These are phyloP conservation scores for Rugalucina vietnamica DNA, from an alignment of 2,888 invertebrate species.

Conservation along the genomic window DNA sequence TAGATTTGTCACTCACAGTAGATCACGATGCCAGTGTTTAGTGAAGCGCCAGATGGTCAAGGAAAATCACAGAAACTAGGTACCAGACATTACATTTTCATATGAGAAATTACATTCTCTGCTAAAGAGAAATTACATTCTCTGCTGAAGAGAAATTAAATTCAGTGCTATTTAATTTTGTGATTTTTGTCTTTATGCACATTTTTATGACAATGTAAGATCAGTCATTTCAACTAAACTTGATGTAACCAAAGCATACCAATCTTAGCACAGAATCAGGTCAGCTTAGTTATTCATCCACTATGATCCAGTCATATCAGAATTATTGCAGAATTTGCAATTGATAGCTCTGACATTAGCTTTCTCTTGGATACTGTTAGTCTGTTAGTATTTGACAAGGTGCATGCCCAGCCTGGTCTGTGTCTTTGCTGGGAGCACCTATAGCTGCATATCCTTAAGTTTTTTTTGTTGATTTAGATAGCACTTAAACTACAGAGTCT, in stretches of 20 bases:
- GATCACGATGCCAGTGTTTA: slow-evolving; percentile 56
- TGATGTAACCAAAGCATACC: not conserved
- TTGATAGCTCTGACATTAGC: too few species aligned
- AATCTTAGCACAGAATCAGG: too few species aligned
- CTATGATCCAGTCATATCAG: too few species aligned
- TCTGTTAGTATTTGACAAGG: too few species aligned
- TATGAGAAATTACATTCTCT: not conserved
- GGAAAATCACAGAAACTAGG: slow-evolving; percentile 62
- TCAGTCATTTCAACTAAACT: not conserved
- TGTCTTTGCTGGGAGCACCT: too few species aligned
- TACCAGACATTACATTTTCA: slow-evolving; percentile 33
- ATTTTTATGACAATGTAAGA: not conserved
- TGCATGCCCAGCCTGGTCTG: too few species aligned
- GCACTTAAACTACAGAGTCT: too few species aligned
- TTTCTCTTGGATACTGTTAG: too few species aligned
- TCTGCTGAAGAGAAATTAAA: not conserved
- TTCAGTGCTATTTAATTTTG: not conserved
- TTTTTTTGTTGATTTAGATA: too few species aligned
- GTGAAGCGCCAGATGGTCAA: slow-evolving; percentile 31
- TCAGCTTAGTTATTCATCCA: too few species aligned
- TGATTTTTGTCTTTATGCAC: not conserved
- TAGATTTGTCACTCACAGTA: slow-evolving; percentile 50
- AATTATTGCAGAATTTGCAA: too few species aligned
- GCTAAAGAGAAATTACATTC: not conserved
- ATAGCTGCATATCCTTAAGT: too few species aligned